These are phyloP conservation scores for Diachrysia chrysitis DNA, from an alignment of 2,888 invertebrate species.

Conservation along the genomic window DNA sequence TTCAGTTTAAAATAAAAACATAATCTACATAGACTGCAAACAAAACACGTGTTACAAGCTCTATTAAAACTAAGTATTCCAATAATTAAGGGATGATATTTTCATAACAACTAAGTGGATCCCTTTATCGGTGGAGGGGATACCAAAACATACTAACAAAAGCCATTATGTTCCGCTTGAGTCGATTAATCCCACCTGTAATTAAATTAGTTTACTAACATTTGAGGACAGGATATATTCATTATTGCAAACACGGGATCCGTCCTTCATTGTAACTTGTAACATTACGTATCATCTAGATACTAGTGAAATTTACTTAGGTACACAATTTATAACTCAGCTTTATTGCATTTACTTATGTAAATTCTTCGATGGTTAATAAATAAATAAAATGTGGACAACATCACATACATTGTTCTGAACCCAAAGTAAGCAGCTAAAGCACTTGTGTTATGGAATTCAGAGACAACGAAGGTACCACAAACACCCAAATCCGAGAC, in stretches of 20 bases:
- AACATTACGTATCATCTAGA: not conserved
- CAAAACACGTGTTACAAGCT: not conserved
- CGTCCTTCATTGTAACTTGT: not conserved
- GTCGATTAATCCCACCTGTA: conserved; percentile 41
- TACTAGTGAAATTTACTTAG: not conserved
- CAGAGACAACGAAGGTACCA: too few relatives aligned
- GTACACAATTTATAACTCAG: too few relatives aligned
- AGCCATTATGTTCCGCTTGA: conserved; percentile 23
- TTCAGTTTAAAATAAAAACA: too few relatives aligned
- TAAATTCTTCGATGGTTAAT: too few relatives aligned
- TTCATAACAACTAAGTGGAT: not conserved
- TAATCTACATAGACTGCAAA: not conserved
- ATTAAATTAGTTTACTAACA: conserved; percentile 44
- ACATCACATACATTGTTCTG: too few relatives aligned
- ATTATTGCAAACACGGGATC: conserved; percentile 7
- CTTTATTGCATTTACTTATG: too few relatives aligned
- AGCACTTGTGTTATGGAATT: too few relatives aligned
- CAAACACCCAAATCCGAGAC: too few relatives aligned
- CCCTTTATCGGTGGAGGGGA: conserved; percentile 6
- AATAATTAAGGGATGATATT: not conserved
- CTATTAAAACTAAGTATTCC: not conserved
- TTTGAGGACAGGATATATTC: conserved; percentile 16
- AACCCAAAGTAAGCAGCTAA: too few relatives aligned
- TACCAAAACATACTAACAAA: conserved; percentile 33
- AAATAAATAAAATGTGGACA: too few relatives aligned